phyloP scores from a whole-genome alignment of 2,888 invertebrate genomes.

The Drosophila subquinaria region DNA sequence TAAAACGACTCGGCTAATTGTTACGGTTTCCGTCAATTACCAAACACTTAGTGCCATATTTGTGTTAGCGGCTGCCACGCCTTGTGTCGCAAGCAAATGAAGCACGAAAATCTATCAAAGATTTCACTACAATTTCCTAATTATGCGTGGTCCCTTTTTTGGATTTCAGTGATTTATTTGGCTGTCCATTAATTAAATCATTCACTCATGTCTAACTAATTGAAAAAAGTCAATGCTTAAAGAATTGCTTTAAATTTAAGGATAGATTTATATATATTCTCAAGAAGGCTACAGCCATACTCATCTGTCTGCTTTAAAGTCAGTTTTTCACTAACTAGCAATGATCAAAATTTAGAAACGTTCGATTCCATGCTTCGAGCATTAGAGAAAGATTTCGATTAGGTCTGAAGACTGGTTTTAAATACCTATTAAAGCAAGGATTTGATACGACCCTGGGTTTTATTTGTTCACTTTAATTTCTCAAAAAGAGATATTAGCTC shows the following conservation, averaged over 20 bases:
- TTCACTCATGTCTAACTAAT: constrained; percentile 11
- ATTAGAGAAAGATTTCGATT: no score
- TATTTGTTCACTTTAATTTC: no score
- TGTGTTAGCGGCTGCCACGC: constrained; percentile 55
- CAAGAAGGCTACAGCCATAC: neutral
- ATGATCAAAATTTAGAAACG: no score
- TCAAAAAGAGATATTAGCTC: no score
- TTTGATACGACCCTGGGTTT: no score
- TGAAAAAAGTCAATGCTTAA: neutral
- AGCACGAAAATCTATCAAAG: constrained; percentile 54
- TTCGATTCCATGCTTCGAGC: no score
- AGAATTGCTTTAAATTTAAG: neutral
- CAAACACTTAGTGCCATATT: constrained; percentile 68
- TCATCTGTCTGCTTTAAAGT: no score
- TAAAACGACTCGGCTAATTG: constrained; percentile 58
- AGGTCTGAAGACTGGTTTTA: no score
- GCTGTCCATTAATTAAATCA: constrained; percentile 36
- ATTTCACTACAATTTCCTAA: constrained; percentile 38
- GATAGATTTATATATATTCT: neutral
- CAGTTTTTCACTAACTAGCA: no score
- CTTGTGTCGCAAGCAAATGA: constrained; percentile 52
- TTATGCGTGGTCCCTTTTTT: constrained; percentile 53
- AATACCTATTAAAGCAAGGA: no score
- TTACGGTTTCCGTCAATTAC: constrained; percentile 74
- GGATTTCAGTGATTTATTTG: constrained; percentile 46